These are phyloP conservation scores for Drosophila emarginata DNA, from an alignment of 2,888 invertebrate species.

Conservation along the genomic window DNA sequence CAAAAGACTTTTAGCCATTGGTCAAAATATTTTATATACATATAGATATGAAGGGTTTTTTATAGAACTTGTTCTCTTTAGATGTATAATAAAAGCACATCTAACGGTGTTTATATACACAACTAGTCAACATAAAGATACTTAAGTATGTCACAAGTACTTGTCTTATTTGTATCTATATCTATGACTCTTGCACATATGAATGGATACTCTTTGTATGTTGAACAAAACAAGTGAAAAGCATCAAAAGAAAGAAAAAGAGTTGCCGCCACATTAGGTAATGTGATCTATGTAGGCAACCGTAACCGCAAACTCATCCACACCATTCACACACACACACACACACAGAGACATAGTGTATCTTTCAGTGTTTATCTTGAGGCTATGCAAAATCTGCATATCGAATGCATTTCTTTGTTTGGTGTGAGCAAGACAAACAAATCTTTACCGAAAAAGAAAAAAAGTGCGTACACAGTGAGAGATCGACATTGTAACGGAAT, in stretches of 20 bases:
- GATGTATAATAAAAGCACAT: conserved; percentile 23
- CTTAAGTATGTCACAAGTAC: conserved; percentile 39
- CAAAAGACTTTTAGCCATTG: neutral
- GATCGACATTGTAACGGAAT: conserved; percentile 20
- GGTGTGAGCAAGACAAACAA: conserved; percentile 35
- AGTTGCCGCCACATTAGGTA: conserved; percentile 67
- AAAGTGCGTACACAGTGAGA: conserved; percentile 8
- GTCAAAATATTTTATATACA: too few relatives aligned
- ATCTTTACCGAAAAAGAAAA: conserved; percentile 23
- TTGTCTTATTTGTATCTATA: neutral
- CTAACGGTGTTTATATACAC: conserved; percentile 25
- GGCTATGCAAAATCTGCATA: conserved; percentile 66
- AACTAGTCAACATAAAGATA: conserved; percentile 20
- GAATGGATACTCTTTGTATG: conserved; percentile 39
- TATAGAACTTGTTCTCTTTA: conserved; percentile 19
- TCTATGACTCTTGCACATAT: conserved; percentile 35
- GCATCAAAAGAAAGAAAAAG: conserved; percentile 22
- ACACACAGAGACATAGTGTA: neutral
- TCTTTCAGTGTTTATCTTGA: conserved; percentile 40
- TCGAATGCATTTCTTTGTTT: conserved; percentile 65
- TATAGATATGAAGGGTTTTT: too few relatives aligned
- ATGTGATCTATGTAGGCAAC: conserved; percentile 54
- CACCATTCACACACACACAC: conserved; percentile 23
- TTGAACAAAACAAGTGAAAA: conserved; percentile 47
- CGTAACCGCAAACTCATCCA: conserved; percentile 44